phyloP scores from a whole-genome alignment of 2,888 invertebrate genomes.

The Anthophora plumipes region DNA sequence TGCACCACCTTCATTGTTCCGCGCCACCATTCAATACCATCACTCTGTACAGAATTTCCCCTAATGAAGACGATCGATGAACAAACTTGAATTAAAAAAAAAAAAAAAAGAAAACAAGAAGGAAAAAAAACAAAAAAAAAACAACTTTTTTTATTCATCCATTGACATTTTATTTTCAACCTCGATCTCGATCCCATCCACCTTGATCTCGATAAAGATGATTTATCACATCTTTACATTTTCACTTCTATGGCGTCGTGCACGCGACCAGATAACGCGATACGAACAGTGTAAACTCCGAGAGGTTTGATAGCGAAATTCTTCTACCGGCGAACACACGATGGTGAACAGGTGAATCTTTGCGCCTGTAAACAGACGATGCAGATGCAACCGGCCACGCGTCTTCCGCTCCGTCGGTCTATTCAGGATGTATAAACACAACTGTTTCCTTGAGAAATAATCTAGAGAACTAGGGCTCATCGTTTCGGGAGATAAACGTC shows the following conservation, averaged over 20 bases:
- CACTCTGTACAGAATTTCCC: slow-evolving; percentile 1
- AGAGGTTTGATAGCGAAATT: slow-evolving; percentile 66
- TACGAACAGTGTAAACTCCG: slow-evolving; percentile 45
- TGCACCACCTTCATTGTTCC: slow-evolving; percentile 69
- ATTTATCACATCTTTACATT: slow-evolving; percentile 60
- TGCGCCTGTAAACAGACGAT: slow-evolving; percentile 64
- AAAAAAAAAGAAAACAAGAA: too few relatives aligned
- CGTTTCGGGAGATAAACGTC: slow-evolving; percentile 15
- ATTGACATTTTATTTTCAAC: slow-evolving; percentile 52
- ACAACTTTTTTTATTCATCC: too few relatives aligned
- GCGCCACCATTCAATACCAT: slow-evolving; percentile 35
- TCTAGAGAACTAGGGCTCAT: slow-evolving; percentile 38
- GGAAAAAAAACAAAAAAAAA: too few relatives aligned
- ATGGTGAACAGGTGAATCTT: too few relatives aligned
- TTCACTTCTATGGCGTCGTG: slow-evolving; percentile 40
- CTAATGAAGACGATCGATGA: slow-evolving; percentile 30
- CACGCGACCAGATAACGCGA: slow-evolving; percentile 65
- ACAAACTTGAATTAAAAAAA: too few relatives aligned
- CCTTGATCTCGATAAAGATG: slow-evolving; percentile 72
- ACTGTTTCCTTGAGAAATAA: slow-evolving; percentile 59
- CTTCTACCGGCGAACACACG: too few relatives aligned
- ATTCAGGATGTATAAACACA: slow-evolving; percentile 52
- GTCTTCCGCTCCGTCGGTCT: slow-evolving; percentile 64
- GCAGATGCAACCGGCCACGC: slow-evolving; percentile 60
- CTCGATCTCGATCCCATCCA: slow-evolving; percentile 68